Conservation (phyloP, 1,140 invertebrate species). For the Trichonephila clavipes region DNA sequence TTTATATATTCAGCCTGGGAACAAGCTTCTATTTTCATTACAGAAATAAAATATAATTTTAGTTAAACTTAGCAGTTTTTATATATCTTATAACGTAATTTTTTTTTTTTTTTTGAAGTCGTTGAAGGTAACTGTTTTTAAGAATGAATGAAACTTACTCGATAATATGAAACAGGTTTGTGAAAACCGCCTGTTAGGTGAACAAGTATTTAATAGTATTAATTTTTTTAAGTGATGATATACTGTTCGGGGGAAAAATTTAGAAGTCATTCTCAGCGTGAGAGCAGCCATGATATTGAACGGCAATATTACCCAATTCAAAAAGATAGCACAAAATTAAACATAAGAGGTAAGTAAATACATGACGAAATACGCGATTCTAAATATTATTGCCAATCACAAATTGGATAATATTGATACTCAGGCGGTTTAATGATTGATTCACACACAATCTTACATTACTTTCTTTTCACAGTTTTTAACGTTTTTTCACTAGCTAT, state of each 20-base stretch:
- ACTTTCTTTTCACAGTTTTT: too few species aligned
- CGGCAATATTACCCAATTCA: background rate
- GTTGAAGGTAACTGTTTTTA: too few species aligned
- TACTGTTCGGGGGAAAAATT: background rate
- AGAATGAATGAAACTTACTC: constrained; percentile 11
- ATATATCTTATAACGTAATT: too few species aligned
- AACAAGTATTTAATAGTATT: background rate
- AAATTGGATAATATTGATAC: too few species aligned
- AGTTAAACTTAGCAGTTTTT: too few species aligned
- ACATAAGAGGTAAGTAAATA: background rate
- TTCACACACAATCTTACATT: too few species aligned
- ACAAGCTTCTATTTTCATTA: too few species aligned
- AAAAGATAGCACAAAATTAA: background rate
- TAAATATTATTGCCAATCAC: background rate
- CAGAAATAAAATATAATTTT: too few species aligned
- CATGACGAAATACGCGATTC: background rate
- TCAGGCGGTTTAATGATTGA: too few species aligned
- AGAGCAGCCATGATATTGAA: background rate
- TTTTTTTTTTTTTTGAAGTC: too few species aligned
- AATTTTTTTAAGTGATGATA: background rate
- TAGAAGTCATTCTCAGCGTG: background rate
- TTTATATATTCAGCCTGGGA: too few species aligned
- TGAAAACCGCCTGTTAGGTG: constrained; percentile 3
- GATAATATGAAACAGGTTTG: background rate
- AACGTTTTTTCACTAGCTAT: too few species aligned